Evolutionary conservation across 2,113 vertebrate genomes (phyloP), one percentile per base, ranked within the genome.

Genomic region (Aphyosemion australe): DNA sequence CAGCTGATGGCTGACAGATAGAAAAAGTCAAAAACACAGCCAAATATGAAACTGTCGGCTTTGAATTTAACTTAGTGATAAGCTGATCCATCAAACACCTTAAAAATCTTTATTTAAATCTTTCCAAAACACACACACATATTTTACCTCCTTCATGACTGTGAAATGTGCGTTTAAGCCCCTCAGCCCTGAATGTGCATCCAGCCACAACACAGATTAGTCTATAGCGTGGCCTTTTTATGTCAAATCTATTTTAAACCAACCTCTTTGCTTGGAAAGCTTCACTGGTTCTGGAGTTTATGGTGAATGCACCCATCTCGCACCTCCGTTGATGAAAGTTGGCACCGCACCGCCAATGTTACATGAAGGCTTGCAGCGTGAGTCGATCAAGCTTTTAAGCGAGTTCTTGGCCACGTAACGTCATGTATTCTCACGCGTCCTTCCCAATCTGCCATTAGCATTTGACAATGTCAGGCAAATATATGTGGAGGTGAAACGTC

Each of bases 221-320:
- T 78, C 69, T 49, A 26, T 26, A 68, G 83, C 71, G 72, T 88
- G 89, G 72, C 85, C 92, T 88, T 84, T 89, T 90, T 92, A 80
- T 87, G 82, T 91, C 88, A 83, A 69, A 80, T 84, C 87, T 85
- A 79, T 86, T 89, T 88, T 77, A 79, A 84, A 61, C 71, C 62
- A 57, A 64, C 63, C 50, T 62, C 49, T 74, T 72, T 41, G 69
- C 56, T 39, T 34, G 57, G 71, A 76, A 74, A 70, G 73, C 79
- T 84, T 86, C 70, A 76, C 61, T 65, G 84, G 78, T 82, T 88
- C 74, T 65, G 50, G 14, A 42, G 57, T 78, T 85, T 66, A 76
- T 85, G 83, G 84, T 89, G 89, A 88, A 51, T 87, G 76, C 83
- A 85, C 70, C 80, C 75, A 83, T 77, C 83, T 69, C 81, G 81